phyloP scores from a whole-genome alignment of 2,113 vertebrate species.

The Scartelaos histophorus region DNA sequence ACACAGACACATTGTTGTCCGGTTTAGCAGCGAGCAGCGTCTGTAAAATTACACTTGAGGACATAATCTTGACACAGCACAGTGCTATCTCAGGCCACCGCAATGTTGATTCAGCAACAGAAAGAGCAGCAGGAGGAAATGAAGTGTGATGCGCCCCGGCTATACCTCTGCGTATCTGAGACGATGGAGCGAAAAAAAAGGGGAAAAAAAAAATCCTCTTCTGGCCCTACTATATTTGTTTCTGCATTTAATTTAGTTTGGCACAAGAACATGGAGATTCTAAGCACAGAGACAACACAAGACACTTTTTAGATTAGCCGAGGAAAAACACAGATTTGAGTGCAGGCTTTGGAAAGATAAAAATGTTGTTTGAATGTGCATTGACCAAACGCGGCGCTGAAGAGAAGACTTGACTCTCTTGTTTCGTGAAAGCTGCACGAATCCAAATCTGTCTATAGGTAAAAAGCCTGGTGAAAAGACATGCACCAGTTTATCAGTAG shows the following conservation, averaged over 20 bases:
- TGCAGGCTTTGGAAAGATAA: slow-evolving; percentile 21
- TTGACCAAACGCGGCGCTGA: slow-evolving; percentile 23
- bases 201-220: not conserved
- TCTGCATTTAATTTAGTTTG: slow-evolving; percentile 36
- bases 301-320: slow-evolving; percentile 32
- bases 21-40: slow-evolving; percentile 36
- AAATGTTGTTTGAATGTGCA: slow-evolving; percentile 18
- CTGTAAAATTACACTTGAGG: slow-evolving; percentile 72
- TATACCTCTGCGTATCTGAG: slow-evolving; percentile 36
- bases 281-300: slow-evolving; percentile 27
- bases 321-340: slow-evolving; percentile 30
- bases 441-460: slow-evolving; percentile 29
- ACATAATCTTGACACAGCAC: slow-evolving; percentile 69
- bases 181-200: not conserved
- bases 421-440: slow-evolving; percentile 5
- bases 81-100: slow-evolving; percentile 58
- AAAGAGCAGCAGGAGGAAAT: slow-evolving; percentile 55
- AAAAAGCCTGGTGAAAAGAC: slow-evolving; percentile 23
- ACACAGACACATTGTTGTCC: slow-evolving; percentile 14
- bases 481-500: slow-evolving; percentile 28
- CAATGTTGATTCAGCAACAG: slow-evolving; percentile 61
- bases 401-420: slow-evolving; percentile 12
- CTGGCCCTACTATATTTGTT: slow-evolving; percentile 22
- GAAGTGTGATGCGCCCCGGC: slow-evolving; percentile 55
- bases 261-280: slow-evolving; percentile 24